These are phyloP conservation scores for Aphelocoma californica DNA, from an alignment of 2,797 vertebrate species.

Conservation along the genomic window DNA sequence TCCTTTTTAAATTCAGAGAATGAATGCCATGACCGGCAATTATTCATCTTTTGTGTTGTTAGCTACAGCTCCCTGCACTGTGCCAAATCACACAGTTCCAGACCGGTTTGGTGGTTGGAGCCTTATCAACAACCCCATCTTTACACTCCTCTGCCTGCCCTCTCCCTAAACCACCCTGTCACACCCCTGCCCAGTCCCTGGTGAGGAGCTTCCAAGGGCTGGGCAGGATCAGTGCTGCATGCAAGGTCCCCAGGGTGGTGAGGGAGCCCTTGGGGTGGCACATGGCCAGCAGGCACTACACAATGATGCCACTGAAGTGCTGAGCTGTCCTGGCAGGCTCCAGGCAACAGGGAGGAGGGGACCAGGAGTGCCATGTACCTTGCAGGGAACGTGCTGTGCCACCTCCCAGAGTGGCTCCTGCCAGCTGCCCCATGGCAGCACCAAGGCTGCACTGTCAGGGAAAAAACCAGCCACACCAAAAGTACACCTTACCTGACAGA, in stretches of 20 bases:
- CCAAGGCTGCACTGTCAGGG: fast-evolving
- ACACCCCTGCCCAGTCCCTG: not conserved
- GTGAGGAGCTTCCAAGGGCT: not conserved
- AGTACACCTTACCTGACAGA: not conserved
- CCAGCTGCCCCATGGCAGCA: fast-evolving
- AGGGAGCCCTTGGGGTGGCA: not conserved
- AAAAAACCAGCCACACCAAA: not conserved
- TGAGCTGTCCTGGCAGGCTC: not conserved
- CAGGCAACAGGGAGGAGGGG: fast-evolving
- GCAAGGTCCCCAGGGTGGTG: not conserved
- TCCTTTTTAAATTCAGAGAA: conserved; percentile 10
- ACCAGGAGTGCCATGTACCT: not conserved
- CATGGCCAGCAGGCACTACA: not conserved
- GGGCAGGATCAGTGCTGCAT: not conserved
- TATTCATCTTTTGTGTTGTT: conserved; percentile 59
- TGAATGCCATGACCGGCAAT: conserved; percentile 4
- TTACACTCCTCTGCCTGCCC: not conserved
- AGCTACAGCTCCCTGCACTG: not conserved
- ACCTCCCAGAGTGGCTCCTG: not conserved
- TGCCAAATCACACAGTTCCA: conserved; percentile 49
- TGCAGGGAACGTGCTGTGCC: conserved; percentile 45
- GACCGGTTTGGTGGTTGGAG: conserved; percentile 7
- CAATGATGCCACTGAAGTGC: not conserved
- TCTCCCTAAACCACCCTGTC: fast-evolving
- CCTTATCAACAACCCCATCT: conserved; percentile 31